Evolutionary conservation across 2,113 vertebrate genomes (phyloP).

Genomic region (Pleuronectes platessa): DNA sequence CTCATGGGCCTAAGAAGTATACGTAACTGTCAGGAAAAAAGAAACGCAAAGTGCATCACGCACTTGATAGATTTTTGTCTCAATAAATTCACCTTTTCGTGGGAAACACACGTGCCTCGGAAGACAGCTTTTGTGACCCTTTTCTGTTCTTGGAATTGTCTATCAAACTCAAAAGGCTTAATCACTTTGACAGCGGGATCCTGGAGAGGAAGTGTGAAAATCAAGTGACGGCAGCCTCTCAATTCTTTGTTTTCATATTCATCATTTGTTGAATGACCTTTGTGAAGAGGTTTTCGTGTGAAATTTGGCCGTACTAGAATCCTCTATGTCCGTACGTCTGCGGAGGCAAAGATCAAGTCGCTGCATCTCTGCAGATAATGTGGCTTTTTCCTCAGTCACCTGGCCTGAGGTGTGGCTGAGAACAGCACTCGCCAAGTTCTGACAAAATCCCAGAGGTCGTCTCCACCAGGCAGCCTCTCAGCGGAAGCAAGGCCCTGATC

Average conservation of each 20-base stretch:
- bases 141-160: conserved; percentile 82
- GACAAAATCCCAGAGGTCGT: background rate
- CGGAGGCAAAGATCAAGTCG: conserved; percentile 12
- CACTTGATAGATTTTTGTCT: conserved; percentile 91
- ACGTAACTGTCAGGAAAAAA: conserved; percentile 85
- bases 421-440: conserved; percentile 16
- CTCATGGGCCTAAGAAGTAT: conserved; percentile 89
- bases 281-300: conserved; percentile 52
- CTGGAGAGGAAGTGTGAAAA: conserved; percentile 59
- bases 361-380: conserved; percentile 26
- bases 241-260: conserved; percentile 45
- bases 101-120: conserved; percentile 92
- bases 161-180: conserved; percentile 68
- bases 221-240: conserved; percentile 42
- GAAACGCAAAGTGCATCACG: conserved; percentile 84
- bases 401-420: conserved; percentile 38
- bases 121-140: conserved; percentile 89
- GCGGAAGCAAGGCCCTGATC: conserved; percentile 2
- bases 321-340: conserved; percentile 23
- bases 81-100: conserved; percentile 93
- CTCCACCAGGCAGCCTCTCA: conserved; percentile 10
- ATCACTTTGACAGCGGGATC: conserved; percentile 67
- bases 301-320: conserved; percentile 51
- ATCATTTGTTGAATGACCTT: conserved; percentile 41
- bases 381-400: conserved; percentile 41